A percentile compares a stretch with the other conserved stretches of the same genome.
These are phyloP conservation scores for Radopholus similis DNA, from an alignment of 1,140 invertebrate genomes.

Conservation along the genomic window DNA sequence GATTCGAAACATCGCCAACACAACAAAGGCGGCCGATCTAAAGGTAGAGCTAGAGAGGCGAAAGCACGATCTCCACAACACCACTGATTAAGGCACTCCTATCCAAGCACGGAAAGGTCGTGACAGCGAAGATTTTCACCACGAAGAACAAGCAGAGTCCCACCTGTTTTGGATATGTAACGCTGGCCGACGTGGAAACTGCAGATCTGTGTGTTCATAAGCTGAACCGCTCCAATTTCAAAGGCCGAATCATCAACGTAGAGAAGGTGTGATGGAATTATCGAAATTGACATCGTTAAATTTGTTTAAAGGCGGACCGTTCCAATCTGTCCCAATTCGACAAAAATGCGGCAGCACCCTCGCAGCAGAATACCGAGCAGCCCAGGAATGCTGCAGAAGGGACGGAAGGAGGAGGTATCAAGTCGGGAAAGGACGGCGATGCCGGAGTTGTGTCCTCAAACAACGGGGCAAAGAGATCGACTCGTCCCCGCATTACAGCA, in stretches of 20 bases:
- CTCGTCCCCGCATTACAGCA: neutral
- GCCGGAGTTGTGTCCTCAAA: no score
- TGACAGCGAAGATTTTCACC: constrained; percentile 44
- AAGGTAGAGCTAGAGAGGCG: constrained; percentile 21
- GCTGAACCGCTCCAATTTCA: constrained; percentile 44
- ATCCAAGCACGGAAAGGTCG: constrained; percentile 29
- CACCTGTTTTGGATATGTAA: constrained; percentile 37
- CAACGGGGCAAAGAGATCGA: neutral
- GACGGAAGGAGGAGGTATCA: neutral
- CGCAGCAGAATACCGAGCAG: neutral
- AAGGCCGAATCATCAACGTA: constrained; percentile 39
- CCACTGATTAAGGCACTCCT: constrained; percentile 31
- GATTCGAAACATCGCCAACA: constrained; percentile 32
- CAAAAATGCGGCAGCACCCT: neutral
- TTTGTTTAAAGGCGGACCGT: constrained; percentile 11
- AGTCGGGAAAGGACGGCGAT: neutral
- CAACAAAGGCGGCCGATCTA: constrained; percentile 43
- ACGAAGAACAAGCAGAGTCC: constrained; percentile 37
- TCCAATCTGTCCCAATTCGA: constrained; percentile 16
- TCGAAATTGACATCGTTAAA: neutral
- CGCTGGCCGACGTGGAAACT: constrained; percentile 22
- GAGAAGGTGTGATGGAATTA: constrained; percentile 28
- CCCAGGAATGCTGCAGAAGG: neutral
- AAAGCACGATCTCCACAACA: neutral
- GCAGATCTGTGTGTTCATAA: constrained; percentile 38